A percentile compares a stretch with the other conserved stretches of the same genome.
phyloP scores from a whole-genome alignment of 2,797 vertebrate genomes.

The Lacerta bilineata region DNA sequence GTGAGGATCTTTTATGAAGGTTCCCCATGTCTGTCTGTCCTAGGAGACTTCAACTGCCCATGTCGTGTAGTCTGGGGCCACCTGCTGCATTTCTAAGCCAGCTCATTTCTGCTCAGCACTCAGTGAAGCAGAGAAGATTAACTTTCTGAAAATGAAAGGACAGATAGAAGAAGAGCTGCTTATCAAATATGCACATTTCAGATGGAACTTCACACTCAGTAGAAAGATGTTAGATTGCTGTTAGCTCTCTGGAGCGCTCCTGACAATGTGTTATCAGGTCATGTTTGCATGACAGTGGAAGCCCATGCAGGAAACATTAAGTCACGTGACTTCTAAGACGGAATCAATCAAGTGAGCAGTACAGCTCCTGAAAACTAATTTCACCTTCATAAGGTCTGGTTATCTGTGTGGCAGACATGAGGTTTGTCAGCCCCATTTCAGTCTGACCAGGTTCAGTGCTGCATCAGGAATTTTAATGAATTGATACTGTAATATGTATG shows the following conservation, averaged over 20 bases:
- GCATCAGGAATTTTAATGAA: constrained; percentile 82
- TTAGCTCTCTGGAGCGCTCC: constrained; percentile 80
- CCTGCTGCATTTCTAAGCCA: constrained; percentile 61
- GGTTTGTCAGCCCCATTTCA: constrained; percentile 80
- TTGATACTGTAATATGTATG: constrained; percentile 77
- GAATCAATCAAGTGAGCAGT: constrained; percentile 90
- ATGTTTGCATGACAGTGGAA: constrained; percentile 91
- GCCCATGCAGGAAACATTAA: constrained; percentile 86
- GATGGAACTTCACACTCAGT: constrained; percentile 81
- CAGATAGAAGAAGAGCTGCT: constrained; percentile 77
- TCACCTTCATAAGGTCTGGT: constrained; percentile 92
- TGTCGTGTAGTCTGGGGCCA: constrained; percentile 45
- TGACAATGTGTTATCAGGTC: constrained; percentile 91
- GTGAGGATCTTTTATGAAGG: not conserved
- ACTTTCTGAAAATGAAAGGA: constrained; percentile 81
- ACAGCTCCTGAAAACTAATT: constrained; percentile 90
- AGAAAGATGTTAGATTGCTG: constrained; percentile 87
- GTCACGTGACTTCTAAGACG: constrained; percentile 90
- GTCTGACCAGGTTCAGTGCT: constrained; percentile 76
- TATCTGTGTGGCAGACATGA: constrained; percentile 86
- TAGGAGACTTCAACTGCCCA: not conserved
- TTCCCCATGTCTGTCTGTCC: constrained; percentile 32
- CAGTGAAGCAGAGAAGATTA: constrained; percentile 79
- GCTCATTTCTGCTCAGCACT: constrained; percentile 53
- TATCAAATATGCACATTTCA: constrained; percentile 86